Conservation (phyloP, 2,888 invertebrate species). For the Pollenia amentaria region DNA sequence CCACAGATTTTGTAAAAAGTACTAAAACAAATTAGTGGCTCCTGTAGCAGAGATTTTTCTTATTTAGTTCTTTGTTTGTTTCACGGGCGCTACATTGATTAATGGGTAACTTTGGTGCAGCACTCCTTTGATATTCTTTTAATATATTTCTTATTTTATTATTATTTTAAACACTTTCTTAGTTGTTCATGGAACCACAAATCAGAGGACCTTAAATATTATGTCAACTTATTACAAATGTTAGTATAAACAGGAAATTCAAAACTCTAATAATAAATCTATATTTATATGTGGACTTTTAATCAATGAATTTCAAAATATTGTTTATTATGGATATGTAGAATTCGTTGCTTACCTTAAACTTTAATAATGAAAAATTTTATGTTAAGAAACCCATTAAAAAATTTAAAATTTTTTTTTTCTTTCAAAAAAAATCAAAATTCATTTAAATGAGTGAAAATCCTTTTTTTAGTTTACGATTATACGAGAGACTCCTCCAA, state of each 20-base stretch:
- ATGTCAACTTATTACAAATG: too few relatives aligned
- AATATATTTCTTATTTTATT: too few relatives aligned
- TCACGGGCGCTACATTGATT: constrained; percentile 1
- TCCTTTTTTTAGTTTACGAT: constrained; percentile 69
- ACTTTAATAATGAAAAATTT: neutral
- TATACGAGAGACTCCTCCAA: constrained; percentile 64
- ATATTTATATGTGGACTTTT: too few relatives aligned
- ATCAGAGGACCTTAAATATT: too few relatives aligned
- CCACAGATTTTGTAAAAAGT: constrained; percentile 31
- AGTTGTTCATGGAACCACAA: too few relatives aligned
- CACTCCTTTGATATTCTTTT: neutral
- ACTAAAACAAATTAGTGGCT: constrained; percentile 65
- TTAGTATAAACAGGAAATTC: too few relatives aligned
- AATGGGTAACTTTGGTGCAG: neutral
- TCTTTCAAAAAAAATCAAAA: constrained; percentile 16
- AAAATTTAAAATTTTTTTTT: constrained; percentile 56
- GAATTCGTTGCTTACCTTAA: constrained; percentile 6
- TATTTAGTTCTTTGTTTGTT: constrained; percentile 2
- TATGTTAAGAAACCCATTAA: constrained; percentile 59
- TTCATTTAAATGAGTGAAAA: constrained; percentile 47
- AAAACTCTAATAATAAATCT: too few relatives aligned
- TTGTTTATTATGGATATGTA: neutral
- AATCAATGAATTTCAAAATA: too few relatives aligned
- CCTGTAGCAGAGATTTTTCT: constrained; percentile 46
- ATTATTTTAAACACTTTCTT: too few relatives aligned